Evolutionary conservation across 1,140 invertebrate species (phyloP), one percentile per base, ranked within the genome.

Genomic region (Neodiprion pinetum): DNA sequence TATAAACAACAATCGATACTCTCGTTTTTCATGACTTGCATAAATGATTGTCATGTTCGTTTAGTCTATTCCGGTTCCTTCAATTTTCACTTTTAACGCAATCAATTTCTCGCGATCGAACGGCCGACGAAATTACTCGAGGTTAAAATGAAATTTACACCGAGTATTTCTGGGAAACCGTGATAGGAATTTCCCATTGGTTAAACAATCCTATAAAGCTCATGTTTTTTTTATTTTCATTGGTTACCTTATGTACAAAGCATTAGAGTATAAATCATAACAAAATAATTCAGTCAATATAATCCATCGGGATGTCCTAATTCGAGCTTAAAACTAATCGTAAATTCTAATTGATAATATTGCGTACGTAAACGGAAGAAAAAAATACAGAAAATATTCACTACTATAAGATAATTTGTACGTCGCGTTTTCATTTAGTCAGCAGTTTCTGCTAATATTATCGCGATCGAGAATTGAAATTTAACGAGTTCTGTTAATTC

Each of bases 371-470:
- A 8, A 61, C n/a, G 53, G 5, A 5, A 40, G 28, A 40, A 40
- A 61, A 61, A 17, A 61, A 61, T 61, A 14, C 53, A 14, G 53
- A 61, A 9, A 61, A 17, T 61, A 12, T 61, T 17, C 8, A 7
- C 3, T 14, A 61, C 5, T 40, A 40, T 40, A 40, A 40, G 28
- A 40, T 40, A 40, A 40, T 40, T 40, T 40, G 53, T 17, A 9
- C 4, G 53, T 61, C 8, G 53, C 53, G 1, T 40, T 40, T 5
- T 40, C 28, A 40, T 61, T 12, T 17, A 61, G 11, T 61, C 53
- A 17, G 53, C 53, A 61, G n/a, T 61, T 61, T 7, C n/a, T 61
- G n/a, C 53, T 61, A 61, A 61, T 61, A 61, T 61, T 61, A 61
- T 61, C 53, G 53, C n/a, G 53, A 61, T 14, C 28, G 28, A 40